These are phyloP conservation scores for Proctacanthus coquilletti DNA, from an alignment of 1,140 invertebrate species.

Conservation along the genomic window DNA sequence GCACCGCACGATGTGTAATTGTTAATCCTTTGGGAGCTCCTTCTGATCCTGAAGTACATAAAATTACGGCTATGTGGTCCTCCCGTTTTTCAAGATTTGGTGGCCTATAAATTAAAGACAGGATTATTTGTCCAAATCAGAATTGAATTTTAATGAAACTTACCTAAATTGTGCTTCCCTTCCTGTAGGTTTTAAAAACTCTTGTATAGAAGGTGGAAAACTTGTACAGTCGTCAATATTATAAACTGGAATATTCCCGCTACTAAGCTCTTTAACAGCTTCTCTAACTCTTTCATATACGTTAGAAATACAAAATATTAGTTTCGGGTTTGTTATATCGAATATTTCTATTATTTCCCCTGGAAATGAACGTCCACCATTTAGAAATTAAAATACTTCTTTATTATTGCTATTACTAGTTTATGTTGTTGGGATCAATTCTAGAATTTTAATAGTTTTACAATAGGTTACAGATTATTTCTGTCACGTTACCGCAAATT, in stretches of 20 bases:
- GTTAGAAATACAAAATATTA: constrained; percentile 24
- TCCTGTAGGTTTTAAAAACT: constrained; percentile 20
- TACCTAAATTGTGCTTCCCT: constrained; percentile 20
- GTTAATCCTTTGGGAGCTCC: constrained; percentile 63
- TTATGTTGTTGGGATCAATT: too few species aligned
- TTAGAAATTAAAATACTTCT: too few species aligned
- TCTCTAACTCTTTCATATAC: constrained; percentile 15
- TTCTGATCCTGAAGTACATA: constrained; percentile 55
- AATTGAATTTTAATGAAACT: too few species aligned
- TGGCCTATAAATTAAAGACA: constrained; percentile 11
- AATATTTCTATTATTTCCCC: constrained; percentile 23
- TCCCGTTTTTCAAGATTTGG: constrained; percentile 17
- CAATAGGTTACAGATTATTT: too few species aligned
- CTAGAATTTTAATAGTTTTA: too few species aligned
- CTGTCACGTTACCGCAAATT: too few species aligned
- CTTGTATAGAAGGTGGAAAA: constrained; percentile 17
- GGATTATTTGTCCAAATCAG: not conserved
- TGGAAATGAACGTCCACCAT: too few species aligned
- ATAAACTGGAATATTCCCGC: constrained; percentile 18
- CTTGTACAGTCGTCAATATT: constrained; percentile 19
- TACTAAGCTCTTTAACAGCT: constrained; percentile 17
- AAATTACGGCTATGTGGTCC: constrained; percentile 26
- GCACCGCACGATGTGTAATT: constrained; percentile 40
- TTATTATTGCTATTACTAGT: too few species aligned
- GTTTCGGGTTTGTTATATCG: constrained; percentile 17